Base-by-base conservation (phyloP, 2,888 invertebrate species). In the Hartigia nigra region DNA sequence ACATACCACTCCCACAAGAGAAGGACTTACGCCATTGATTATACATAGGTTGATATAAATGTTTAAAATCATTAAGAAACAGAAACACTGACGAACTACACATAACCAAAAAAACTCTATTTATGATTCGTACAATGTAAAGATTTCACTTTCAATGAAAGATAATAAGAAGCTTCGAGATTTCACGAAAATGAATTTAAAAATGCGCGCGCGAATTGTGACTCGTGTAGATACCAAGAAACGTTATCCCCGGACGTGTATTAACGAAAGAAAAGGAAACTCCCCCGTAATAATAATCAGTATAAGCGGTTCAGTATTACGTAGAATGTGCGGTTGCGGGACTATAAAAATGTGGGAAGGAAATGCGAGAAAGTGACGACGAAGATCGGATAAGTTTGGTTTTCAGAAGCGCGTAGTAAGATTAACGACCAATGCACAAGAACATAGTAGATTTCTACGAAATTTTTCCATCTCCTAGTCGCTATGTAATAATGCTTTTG, bases 331-430 rank as follows among this genome's bases (percentile, higher is more conserved):
- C 74, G 55, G 55, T 55, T 55, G 55, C 55, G 76, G 76, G 74
- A 79, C 39, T 39, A 74, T 3, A 70, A 55, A 55, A 9, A 32
- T 76, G 78, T 78, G 78, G 78, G 78, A 75, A 76, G 76, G 78
- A 76, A 39, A 72, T 55, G 55, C 55, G 85, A 82, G 84, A 85
- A 80, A 79, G 81, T 79, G 77, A 80, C 83, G 81, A 78, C 84
- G 80, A 79, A 55, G 80, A 72, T 83, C 80, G 83, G 81, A 84
- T 81, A 79, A 79, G 77, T 79, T 81, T 79, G 77, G 76, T 81
- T 78, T 74, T 78, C 77, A 79, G 70, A 55, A 55, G 9, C 55
- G 55, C 55, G 55, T 55, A 55, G 55, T 55, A 55, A 55, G 35
- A 69, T 37, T 35, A 31, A 76, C 34, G 69, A 32, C 55, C 55